Conservation (phyloP, 2,797 vertebrate species). For the Microchirus variegatus region DNA sequence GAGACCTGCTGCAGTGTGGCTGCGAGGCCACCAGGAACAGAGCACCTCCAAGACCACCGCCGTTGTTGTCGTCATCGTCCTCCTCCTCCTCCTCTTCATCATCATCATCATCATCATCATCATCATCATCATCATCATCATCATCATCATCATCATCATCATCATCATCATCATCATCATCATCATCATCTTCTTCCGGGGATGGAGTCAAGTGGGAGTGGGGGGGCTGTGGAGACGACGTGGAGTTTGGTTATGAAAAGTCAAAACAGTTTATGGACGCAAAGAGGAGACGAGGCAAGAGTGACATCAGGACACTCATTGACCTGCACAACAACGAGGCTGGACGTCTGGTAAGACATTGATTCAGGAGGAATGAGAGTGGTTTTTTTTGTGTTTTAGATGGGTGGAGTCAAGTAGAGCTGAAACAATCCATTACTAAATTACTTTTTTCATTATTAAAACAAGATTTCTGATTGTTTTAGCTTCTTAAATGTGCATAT, state of each 20-base stretch:
- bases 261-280: slow-evolving; percentile 98
- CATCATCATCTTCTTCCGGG: slow-evolving; percentile 60
- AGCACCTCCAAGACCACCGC: slow-evolving; percentile 80
- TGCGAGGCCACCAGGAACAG: slow-evolving; percentile 90
- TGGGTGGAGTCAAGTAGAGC: too few species aligned
- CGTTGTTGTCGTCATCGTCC: slow-evolving; percentile 40
- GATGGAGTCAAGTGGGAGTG: slow-evolving; percentile 95
- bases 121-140: slow-evolving; percentile 57
- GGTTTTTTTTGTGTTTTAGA: too few species aligned
- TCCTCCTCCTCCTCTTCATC: slow-evolving; percentile 67
- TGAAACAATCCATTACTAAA: too few species aligned
- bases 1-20: slow-evolving; percentile 94
- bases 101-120: slow-evolving; percentile 59
- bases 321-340: slow-evolving; percentile 98
- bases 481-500: too few species aligned
- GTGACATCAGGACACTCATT: slow-evolving; percentile 93
- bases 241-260: slow-evolving; percentile 97
- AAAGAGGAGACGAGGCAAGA: slow-evolving; percentile 91
- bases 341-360: slow-evolving; percentile 89
- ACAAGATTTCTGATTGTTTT: too few species aligned
- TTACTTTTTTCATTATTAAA: too few species aligned
- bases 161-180: slow-evolving; percentile 62
- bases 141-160: slow-evolving; percentile 63
- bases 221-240: slow-evolving; percentile 97
- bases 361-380: too few species aligned